A percentile compares a stretch with the other conserved stretches of the same genome.
Evolutionary conservation across 2,113 vertebrate genomes (phyloP).

Genomic region (Corythaixoides concolor): DNA sequence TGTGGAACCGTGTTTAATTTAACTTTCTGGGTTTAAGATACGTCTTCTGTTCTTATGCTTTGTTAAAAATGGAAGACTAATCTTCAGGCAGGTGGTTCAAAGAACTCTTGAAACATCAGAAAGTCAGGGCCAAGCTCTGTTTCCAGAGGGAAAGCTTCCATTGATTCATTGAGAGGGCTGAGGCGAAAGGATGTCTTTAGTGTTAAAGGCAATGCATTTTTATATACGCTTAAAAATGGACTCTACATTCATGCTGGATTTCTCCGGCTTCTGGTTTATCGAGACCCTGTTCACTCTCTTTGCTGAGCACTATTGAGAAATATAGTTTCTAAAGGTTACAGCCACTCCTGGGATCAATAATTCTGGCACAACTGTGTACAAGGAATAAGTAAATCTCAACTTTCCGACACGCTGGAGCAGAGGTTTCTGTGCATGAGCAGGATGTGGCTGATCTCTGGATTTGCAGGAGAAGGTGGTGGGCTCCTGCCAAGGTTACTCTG

Average conservation of each 20-base stretch:
- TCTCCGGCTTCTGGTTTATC: background rate
- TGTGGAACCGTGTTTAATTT: background rate
- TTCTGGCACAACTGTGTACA: background rate
- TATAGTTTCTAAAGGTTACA: background rate
- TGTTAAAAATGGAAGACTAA: background rate
- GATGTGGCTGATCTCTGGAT: background rate
- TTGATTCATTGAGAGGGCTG: background rate
- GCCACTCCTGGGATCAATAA: background rate
- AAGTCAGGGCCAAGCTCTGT: background rate
- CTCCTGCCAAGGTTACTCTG: background rate
- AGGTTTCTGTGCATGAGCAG: background rate
- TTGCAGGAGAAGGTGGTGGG: background rate
- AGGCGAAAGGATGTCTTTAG: background rate
- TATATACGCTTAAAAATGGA: background rate
- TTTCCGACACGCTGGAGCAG: accelerated
- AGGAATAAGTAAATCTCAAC: background rate
- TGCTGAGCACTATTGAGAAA: background rate
- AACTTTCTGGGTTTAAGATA: background rate
- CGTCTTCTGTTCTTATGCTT: background rate
- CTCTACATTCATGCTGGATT: background rate
- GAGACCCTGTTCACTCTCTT: background rate
- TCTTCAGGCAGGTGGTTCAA: background rate
- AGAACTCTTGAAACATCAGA: background rate
- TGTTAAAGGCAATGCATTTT: background rate
- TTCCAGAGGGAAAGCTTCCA: background rate